Evolutionary conservation across 2,797 vertebrate genomes (phyloP), one percentile per base, ranked within the genome.

Genomic region (Pterois miles): DNA sequence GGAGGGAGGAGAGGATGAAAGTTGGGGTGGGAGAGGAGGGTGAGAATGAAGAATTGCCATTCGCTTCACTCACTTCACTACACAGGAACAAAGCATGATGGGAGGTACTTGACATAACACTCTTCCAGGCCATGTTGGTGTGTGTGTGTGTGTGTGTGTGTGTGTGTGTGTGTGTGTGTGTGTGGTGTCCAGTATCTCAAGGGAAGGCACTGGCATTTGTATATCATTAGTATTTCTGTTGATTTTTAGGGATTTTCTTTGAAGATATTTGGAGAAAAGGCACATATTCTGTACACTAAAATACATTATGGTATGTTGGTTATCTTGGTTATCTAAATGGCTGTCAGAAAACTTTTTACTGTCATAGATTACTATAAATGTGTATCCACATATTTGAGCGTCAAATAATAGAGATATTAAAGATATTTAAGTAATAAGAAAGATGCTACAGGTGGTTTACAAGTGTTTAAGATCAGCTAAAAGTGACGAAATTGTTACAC

Each of bases 41-140:
- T 95, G 95, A 96, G 97, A 97, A 96, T 96, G 96, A 97, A 96
- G 96, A 97, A 97, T 97, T 96, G 96, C 96, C 96, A 96, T 96
- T 96, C 96, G 93, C 92, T 96, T 96, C 96, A 94, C 96, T 92
- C 95, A 96, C 96, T 97, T 97, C 97, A 97, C 96, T 96, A 96
- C 95, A 91, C 96, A 97, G 91, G 71, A 78, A 98, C 97, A 98
- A 98, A 96, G 96, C 96, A 91, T 97, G 96, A 96, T 97, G 96
- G 97, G 97, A 97, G 96, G 96, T 96, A 97, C 97, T 98, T 98
- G 97, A 98, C 97, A 98, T 96, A 96, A 96, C 96, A 96, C 95
- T 97, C 96, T 97, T 97, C 96, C 96, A 97, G 96, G 97, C 96
- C 96, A 96, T 96, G 96, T 96, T 96, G 94, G 82, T 86, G 83